Percentiles rank a stretch among this genome's conserved stretches.
Conservation (phyloP, 2,797 vertebrate genomes). For the Crocodylus rhombifer region DNA sequence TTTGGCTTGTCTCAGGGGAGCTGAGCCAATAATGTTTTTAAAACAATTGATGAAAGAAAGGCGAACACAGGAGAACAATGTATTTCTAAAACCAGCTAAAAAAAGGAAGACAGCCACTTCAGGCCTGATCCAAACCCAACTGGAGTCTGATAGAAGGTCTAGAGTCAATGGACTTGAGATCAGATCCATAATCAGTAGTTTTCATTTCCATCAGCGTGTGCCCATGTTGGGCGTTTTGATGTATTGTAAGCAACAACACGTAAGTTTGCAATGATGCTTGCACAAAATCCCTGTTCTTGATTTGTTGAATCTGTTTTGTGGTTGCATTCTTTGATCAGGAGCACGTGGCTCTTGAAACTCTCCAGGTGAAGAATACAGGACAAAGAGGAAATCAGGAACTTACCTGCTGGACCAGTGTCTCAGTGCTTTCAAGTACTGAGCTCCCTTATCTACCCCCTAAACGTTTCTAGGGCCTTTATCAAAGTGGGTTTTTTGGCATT, state of each 20-base stretch:
- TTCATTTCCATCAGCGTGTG: background rate
- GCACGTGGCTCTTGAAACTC: conserved; percentile 26
- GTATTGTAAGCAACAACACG: fast-evolving
- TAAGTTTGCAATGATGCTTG: background rate
- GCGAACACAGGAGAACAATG: background rate
- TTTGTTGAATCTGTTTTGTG: conserved; percentile 20
- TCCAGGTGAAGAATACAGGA: conserved; percentile 29
- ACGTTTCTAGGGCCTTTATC: conserved; percentile 26
- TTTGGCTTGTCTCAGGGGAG: background rate
- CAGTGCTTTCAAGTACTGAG: fast-evolving
- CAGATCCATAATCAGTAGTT: background rate
- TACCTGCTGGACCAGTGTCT: conserved; percentile 45
- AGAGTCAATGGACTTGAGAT: background rate
- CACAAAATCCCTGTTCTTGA: background rate
- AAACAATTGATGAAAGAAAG: background rate
- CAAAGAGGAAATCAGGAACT: background rate
- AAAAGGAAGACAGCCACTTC: background rate
- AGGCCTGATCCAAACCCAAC: fast-evolving
- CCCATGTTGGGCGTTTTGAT: background rate
- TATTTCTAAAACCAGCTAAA: background rate
- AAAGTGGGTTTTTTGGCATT: background rate
- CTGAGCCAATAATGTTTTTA: background rate
- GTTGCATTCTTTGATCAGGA: conserved; percentile 39
- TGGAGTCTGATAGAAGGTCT: background rate
- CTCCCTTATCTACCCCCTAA: conserved; percentile 31